These are phyloP conservation scores for Barnardius zonarius DNA, from an alignment of 2,113 vertebrate genomes.

Conservation along the genomic window DNA sequence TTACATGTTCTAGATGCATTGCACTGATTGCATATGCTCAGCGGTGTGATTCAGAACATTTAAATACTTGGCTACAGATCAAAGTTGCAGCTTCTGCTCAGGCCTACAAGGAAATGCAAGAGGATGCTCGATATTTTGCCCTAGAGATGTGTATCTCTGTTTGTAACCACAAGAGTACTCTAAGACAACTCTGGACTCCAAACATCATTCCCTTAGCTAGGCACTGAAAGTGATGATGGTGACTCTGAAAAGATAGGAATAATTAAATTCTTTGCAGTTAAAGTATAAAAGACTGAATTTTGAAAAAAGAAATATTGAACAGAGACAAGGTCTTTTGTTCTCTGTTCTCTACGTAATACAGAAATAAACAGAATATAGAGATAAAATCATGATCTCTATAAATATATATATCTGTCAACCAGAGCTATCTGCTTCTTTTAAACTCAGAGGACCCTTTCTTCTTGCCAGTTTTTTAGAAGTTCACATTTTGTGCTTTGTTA, in stretches of 20 bases:
- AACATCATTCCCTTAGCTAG: background rate
- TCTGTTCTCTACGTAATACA: background rate
- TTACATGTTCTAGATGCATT: background rate
- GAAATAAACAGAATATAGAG: background rate
- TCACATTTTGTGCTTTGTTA: background rate
- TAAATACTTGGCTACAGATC: background rate
- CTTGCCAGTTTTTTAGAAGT: background rate
- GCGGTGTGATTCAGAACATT: background rate
- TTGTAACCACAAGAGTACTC: background rate
- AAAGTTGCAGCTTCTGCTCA: background rate
- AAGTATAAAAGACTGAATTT: background rate
- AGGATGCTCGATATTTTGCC: background rate
- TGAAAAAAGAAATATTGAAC: background rate
- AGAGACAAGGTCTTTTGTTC: background rate
- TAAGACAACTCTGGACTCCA: background rate
- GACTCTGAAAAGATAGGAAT: background rate
- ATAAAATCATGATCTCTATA: background rate
- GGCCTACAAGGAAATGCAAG: background rate
- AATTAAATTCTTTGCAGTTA: background rate
- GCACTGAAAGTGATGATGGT: background rate
- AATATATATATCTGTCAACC: background rate
- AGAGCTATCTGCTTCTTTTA: background rate
- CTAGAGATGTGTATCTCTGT: background rate
- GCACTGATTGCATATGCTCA: background rate
- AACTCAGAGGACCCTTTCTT: background rate